Evolutionary conservation across 2,797 vertebrate genomes (phyloP).

Genomic region (Megaceryle alcyon): DNA sequence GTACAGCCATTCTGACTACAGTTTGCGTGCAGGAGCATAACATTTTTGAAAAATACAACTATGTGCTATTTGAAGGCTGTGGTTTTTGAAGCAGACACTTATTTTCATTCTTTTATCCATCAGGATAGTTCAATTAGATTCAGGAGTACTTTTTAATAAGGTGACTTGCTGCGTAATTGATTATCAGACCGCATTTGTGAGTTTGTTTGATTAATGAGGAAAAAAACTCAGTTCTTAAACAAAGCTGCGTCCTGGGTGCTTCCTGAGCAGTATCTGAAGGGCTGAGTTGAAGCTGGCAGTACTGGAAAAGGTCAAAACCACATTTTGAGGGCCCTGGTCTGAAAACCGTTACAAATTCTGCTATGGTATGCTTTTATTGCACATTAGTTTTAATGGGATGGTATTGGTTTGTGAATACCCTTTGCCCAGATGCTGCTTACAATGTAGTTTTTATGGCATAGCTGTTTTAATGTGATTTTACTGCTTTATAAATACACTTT

Average conservation of each 20-base stretch:
- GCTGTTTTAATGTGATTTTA: conserved; percentile 55
- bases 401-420: conserved; percentile 53
- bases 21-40: not conserved
- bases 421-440: conserved; percentile 44
- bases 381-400: conserved; percentile 40
- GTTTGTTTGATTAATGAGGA: not conserved
- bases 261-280: not conserved
- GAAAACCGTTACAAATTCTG: not conserved
- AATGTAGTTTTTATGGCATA: conserved; percentile 21
- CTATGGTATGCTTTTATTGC: not conserved
- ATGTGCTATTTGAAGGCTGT: not conserved
- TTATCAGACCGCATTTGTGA: not conserved
- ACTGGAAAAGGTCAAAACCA: not conserved
- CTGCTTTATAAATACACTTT: conserved; percentile 55
- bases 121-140: not conserved
- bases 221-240: not conserved
- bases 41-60: not conserved
- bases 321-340: not conserved
- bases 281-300: not conserved
- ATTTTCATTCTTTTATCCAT: not conserved
- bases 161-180: not conserved
- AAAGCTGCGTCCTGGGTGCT: not conserved
- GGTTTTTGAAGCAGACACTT: not conserved
- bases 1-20: not conserved
- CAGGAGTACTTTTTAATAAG: not conserved